phyloP scores from a whole-genome alignment of 2,797 vertebrate species.

The Tadarida brasiliensis region DNA sequence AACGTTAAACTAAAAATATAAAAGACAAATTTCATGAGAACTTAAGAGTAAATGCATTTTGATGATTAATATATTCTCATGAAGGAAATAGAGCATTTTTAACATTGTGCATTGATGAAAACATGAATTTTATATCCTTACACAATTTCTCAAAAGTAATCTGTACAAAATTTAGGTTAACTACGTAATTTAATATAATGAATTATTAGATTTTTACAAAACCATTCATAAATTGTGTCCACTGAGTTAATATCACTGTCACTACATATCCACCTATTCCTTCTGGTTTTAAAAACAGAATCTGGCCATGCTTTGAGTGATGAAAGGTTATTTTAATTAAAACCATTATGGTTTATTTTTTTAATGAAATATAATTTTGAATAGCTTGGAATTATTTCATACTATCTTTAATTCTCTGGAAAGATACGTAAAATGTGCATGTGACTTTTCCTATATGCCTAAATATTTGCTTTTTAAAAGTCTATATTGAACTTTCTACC shows the following conservation, averaged over 20 bases:
- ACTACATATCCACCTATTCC: neutral
- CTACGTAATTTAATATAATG: neutral
- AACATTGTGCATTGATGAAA: neutral
- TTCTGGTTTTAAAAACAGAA: neutral
- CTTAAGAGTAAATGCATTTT: neutral
- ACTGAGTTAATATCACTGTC: neutral
- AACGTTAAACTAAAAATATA: neutral
- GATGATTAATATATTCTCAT: neutral
- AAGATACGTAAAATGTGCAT: neutral
- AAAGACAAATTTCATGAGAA: neutral
- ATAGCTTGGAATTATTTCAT: neutral
- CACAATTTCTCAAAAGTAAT: neutral
- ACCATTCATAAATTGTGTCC: neutral
- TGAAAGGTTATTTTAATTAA: neutral
- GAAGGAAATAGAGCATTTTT: neutral
- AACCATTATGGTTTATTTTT: too few species aligned
- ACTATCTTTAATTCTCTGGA: neutral
- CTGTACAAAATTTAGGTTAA: neutral
- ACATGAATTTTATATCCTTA: neutral
- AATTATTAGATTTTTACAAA: neutral
- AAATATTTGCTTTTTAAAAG: neutral
- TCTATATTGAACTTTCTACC: neutral
- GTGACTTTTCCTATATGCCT: neutral
- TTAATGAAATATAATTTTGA: conserved; percentile 34
- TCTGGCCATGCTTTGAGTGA: neutral